phyloP scores from a whole-genome alignment of 2,113 vertebrate species.

The Polypterus senegalus region DNA sequence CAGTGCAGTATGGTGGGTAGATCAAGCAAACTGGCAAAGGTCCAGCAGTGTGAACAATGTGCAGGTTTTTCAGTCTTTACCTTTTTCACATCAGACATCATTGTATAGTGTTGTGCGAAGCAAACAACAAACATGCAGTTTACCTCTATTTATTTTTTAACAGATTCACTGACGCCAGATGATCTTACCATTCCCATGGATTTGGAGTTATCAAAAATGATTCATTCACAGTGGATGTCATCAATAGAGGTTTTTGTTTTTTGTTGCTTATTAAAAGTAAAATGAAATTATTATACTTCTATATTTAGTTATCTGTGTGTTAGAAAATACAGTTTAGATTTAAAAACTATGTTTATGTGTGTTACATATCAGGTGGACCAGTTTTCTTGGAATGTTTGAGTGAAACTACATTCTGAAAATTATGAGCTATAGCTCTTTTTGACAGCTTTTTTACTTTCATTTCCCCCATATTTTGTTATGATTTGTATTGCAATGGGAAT shows the following conservation, averaged over 20 bases:
- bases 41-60: neutral
- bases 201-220: neutral
- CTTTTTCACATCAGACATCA: neutral
- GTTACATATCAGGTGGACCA: too few species aligned
- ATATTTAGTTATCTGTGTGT: too few species aligned
- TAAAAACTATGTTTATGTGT: too few species aligned
- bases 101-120: neutral
- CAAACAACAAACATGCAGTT: neutral
- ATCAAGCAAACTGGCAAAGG: neutral
- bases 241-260: neutral
- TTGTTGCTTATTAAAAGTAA: neutral
- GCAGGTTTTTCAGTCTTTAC: neutral
- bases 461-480: too few species aligned
- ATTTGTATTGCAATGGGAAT: too few species aligned
- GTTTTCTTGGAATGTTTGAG: too few species aligned
- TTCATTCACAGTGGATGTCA: neutral
- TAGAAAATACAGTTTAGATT: too few species aligned
- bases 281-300: too few species aligned
- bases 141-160: neutral
- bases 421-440: too few species aligned
- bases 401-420: too few species aligned
- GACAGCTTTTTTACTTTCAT: too few species aligned
- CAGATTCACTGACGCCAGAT: neutral
- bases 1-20: neutral
- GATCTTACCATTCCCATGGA: neutral